Conservation (phyloP, 1,140 invertebrate genomes). For the Achatina immaculata region DNA sequence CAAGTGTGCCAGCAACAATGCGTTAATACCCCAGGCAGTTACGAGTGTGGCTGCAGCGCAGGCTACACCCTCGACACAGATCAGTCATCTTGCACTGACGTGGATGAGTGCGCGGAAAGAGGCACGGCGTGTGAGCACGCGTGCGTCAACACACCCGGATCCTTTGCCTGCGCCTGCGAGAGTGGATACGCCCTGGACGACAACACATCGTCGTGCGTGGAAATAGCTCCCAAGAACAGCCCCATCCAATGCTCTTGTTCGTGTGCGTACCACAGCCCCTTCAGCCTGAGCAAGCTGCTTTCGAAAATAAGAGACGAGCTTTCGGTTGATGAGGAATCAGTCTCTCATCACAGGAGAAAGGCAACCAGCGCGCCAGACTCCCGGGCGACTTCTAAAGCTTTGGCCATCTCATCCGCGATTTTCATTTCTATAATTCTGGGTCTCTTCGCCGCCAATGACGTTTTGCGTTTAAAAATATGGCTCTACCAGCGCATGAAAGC, state of each 20-base stretch:
- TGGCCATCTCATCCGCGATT: not conserved
- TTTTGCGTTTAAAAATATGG: no score
- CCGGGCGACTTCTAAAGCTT: not conserved
- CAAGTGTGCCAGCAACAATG: not conserved
- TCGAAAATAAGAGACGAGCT: not conserved
- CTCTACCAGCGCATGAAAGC: no score
- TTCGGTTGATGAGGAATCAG: not conserved
- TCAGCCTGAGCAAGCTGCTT: no score
- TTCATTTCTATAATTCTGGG: not conserved
- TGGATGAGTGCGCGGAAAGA: not conserved
- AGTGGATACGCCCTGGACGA: not conserved
- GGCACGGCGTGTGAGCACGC: not conserved
- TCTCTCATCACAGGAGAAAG: not conserved
- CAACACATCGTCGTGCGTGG: no score
- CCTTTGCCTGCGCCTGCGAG: not conserved
- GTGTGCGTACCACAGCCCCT: not conserved
- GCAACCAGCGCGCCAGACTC: not conserved
- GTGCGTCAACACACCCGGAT: not conserved
- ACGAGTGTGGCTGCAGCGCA: not conserved
- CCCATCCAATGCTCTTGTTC: not conserved
- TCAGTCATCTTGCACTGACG: not conserved
- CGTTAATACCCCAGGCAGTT: not conserved
- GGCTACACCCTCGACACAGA: not conserved
- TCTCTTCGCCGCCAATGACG: no score
- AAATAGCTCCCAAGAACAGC: no score